phyloP scores from a whole-genome alignment of 2,113 vertebrate genomes.

The Plectropomus leopardus region DNA sequence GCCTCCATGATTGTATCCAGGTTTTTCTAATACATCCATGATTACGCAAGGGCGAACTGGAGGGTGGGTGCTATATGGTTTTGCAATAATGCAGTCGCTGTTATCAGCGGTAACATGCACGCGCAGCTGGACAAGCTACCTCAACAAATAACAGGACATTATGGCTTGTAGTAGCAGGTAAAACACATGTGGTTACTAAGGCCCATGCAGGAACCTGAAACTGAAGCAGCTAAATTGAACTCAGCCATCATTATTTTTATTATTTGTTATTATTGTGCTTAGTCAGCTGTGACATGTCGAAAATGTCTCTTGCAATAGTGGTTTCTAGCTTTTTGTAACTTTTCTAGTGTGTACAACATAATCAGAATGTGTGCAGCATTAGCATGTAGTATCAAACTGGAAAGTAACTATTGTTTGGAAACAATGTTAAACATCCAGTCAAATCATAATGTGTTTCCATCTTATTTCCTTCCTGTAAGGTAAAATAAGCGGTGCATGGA shows the following conservation, averaged over 20 bases:
- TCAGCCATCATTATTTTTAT: not conserved
- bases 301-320: too few species aligned
- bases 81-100: too few species aligned
- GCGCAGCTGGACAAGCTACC: too few species aligned
- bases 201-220: not conserved
- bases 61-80: too few species aligned
- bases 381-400: not conserved
- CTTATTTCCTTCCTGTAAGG: not conserved
- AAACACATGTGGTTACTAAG: constrained; percentile 2
- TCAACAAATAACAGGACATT: not conserved
- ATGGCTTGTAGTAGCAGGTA: not conserved
- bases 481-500: not conserved
- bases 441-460: not conserved
- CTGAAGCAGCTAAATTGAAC: constrained; percentile 18
- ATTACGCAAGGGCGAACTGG: too few species aligned
- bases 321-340: too few species aligned
- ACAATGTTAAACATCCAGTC: not conserved
- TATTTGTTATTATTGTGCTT: not conserved
- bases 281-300: not conserved
- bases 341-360: too few species aligned
- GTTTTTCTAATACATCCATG: too few species aligned
- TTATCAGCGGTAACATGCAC: too few species aligned
- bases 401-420: not conserved
- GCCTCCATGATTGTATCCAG: too few species aligned
- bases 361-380: not conserved